Conservation (phyloP, 2,888 invertebrate genomes). For the Halictus ligatus region DNA sequence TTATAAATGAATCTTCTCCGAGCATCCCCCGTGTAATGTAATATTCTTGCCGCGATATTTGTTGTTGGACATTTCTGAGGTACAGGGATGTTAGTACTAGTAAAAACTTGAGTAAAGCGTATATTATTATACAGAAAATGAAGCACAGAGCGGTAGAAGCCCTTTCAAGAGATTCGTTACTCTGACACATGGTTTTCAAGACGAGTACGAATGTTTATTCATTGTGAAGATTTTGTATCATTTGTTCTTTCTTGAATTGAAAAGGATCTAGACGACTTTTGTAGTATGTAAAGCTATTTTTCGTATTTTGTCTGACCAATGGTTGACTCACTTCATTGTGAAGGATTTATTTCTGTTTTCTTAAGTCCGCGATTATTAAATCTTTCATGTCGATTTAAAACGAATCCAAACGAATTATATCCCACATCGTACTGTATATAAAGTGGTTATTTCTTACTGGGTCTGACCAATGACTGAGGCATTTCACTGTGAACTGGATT, state of each 20-base stretch:
- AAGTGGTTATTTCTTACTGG: neutral
- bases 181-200: neutral
- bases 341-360: no score
- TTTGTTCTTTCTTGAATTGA: no score
- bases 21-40: neutral
- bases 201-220: neutral
- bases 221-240: no score
- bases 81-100: neutral
- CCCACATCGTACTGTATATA: neutral
- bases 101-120: no score
- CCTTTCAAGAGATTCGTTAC: neutral
- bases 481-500: neutral
- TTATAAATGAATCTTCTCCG: slow-evolving; percentile 17
- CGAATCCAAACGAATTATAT: no score
- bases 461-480: neutral
- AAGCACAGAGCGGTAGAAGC: neutral
- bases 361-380: no score
- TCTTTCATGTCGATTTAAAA: no score
- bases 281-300: no score
- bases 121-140: neutral
- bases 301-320: no score
- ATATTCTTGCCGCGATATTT: neutral
- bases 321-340: no score
- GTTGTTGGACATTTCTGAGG: neutral
- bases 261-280: no score